Conservation (phyloP, 30 jellyfish, hydroid and myxozoan genomes). For the Mastigias papua region DNA sequence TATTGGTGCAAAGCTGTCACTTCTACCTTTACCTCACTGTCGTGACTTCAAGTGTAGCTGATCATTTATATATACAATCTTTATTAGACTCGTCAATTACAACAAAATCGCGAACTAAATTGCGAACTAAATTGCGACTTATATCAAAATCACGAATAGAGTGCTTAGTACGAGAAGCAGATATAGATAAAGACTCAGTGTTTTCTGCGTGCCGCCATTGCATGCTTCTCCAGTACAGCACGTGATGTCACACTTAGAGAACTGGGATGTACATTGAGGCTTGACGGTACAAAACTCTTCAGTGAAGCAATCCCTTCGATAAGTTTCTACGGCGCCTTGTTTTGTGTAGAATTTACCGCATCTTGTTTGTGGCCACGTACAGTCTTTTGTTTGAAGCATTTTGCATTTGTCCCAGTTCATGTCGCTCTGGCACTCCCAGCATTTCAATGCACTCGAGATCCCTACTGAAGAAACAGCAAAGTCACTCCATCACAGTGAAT, state of each 20-base stretch:
- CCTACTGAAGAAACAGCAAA: slow-evolving; percentile 26
- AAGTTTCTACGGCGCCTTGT: slow-evolving; percentile 80
- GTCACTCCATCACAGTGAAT: neutral
- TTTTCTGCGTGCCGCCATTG: slow-evolving; percentile 37
- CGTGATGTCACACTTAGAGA: slow-evolving; percentile 54
- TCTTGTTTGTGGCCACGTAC: slow-evolving; percentile 67
- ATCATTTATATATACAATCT: no score
- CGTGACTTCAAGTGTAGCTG: no score
- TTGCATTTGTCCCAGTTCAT: slow-evolving; percentile 80
- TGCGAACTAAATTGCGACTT: no score
- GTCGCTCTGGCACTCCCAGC: slow-evolving; percentile 80
- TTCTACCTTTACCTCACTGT: no score
- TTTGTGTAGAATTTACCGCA: slow-evolving; percentile 86
- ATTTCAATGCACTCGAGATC: slow-evolving; percentile 28
- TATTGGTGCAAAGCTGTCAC: no score
- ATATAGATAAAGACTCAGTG: neutral
- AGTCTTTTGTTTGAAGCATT: slow-evolving; percentile 13
- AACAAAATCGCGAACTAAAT: no score
- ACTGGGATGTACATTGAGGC: slow-evolving; percentile 60
- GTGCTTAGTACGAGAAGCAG: neutral
- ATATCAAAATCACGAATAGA: neutral
- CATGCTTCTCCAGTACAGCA: slow-evolving; percentile 78
- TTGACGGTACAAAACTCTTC: slow-evolving; percentile 66
- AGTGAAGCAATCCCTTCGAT: slow-evolving; percentile 79
- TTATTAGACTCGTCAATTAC: no score